Evolutionary conservation across 2,888 invertebrate genomes (phyloP).

Genomic region (Coleophora flavipennella): DNA sequence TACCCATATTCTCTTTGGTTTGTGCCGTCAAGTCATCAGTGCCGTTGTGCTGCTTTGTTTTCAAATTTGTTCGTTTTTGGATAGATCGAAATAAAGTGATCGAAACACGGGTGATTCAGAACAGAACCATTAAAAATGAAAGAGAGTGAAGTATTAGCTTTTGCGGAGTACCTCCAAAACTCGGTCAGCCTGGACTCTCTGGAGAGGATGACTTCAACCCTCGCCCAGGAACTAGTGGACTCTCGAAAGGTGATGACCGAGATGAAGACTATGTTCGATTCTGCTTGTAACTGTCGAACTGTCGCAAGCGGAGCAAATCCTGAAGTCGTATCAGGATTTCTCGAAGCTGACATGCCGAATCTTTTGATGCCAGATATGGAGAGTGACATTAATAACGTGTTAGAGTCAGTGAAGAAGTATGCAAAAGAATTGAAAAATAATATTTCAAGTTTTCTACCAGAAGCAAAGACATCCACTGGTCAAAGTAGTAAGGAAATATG

Average conservation of each 20-base stretch:
- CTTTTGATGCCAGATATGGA: slow-evolving; percentile 47
- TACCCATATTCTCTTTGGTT: no score
- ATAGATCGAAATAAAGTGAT: no score
- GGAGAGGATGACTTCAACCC: slow-evolving; percentile 44
- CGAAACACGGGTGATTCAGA: no score
- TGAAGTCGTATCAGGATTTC: slow-evolving; percentile 38
- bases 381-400: slow-evolving; percentile 39
- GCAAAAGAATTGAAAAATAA: slow-evolving; percentile 47
- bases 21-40: no score
- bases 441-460: slow-evolving; percentile 18
- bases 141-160: slow-evolving; percentile 6
- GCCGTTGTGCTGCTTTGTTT: no score
- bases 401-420: slow-evolving; percentile 42
- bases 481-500: slow-evolving; percentile 3
- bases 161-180: slow-evolving; percentile 40
- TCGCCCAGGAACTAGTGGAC: slow-evolving; percentile 46
- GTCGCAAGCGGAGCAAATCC: slow-evolving; percentile 24
- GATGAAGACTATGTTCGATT: slow-evolving; percentile 41
- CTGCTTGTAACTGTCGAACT: slow-evolving; percentile 21
- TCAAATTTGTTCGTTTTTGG: no score
- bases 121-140: no score
- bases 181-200: slow-evolving; percentile 43
- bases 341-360: slow-evolving; percentile 40
- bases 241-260: slow-evolving; percentile 49
- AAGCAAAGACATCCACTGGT: slow-evolving; percentile 9